Percentiles rank a stretch among this genome's conserved stretches.
phyloP scores from a whole-genome alignment of 2,888 invertebrate genomes.

The Alcis repandata region DNA sequence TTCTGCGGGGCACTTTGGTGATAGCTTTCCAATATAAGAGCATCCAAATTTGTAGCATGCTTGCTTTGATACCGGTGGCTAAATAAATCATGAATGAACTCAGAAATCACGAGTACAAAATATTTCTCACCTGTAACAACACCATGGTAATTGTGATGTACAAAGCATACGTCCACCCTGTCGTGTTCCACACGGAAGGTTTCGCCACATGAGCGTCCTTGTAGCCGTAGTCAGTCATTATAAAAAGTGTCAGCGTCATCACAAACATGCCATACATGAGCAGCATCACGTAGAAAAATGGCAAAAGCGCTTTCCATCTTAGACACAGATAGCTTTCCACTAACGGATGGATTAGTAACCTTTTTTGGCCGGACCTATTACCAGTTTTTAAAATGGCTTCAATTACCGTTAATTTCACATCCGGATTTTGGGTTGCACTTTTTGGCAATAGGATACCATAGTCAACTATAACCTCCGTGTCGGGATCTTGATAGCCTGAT shows the following conservation, averaged over 20 bases:
- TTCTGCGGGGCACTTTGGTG: too few species aligned
- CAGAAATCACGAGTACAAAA: not conserved
- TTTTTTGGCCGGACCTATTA: conserved; percentile 59
- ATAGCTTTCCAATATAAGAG: too few species aligned
- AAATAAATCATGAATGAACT: not conserved
- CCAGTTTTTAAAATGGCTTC: conserved; percentile 60
- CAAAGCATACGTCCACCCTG: conserved; percentile 19
- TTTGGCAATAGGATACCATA: conserved; percentile 60
- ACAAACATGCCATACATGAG: conserved; percentile 66
- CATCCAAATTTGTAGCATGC: too few species aligned
- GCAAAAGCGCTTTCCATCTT: conserved; percentile 69
- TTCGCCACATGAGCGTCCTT: conserved; percentile 34
- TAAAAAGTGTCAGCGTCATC: conserved; percentile 60
- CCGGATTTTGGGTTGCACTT: not conserved
- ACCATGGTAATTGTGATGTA: conserved; percentile 25
- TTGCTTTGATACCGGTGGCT: not conserved
- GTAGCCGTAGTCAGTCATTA: conserved; percentile 52
- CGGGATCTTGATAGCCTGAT: conserved; percentile 62
- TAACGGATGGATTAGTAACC: conserved; percentile 70
- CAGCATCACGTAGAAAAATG: conserved; percentile 66
- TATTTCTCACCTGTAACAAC: conserved; percentile 17
- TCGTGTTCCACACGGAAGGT: conserved; percentile 5
- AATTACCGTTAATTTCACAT: conserved; percentile 30
- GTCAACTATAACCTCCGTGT: conserved; percentile 67
- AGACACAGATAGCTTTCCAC: conserved; percentile 71